A percentile compares a stretch with the other conserved stretches of the same genome.
phyloP scores from a whole-genome alignment of 2,113 vertebrate genomes.

The Falco punctatus region DNA sequence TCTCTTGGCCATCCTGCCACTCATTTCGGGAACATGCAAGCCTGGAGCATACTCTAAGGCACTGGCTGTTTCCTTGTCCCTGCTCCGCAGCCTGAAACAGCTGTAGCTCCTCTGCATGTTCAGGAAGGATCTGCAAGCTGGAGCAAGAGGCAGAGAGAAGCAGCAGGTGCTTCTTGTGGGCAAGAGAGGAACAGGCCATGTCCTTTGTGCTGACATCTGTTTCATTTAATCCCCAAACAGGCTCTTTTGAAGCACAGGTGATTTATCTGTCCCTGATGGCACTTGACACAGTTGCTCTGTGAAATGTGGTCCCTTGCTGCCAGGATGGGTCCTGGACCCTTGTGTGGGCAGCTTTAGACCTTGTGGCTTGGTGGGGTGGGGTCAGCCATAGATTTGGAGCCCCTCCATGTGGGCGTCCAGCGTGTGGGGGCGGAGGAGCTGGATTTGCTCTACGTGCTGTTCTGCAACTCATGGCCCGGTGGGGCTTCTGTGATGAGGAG shows the following conservation, averaged over 20 bases:
- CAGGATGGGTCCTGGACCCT: not conserved
- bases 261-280: not conserved
- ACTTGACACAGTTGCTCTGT: not conserved
- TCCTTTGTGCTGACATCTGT: not conserved
- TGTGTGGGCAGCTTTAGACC: not conserved
- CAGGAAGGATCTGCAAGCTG: not conserved
- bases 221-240: not conserved
- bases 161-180: not conserved
- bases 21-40: rapidly evolving
- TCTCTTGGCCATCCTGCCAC: not conserved
- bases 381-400: not conserved
- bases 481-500: conserved; percentile 37
- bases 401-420: not conserved
- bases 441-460: conserved; percentile 10
- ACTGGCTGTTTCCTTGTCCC: not conserved
- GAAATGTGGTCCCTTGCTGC: not conserved
- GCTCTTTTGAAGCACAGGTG: not conserved
- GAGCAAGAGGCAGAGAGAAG: not conserved
- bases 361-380: not conserved
- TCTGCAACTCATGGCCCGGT: not conserved
- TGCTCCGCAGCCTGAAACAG: rapidly evolving
- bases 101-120: not conserved
- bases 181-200: not conserved
- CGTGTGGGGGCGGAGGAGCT: not conserved
- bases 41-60: not conserved